Percentiles rank a stretch among this genome's conserved stretches.
Evolutionary conservation across 2,888 invertebrate species (phyloP).

Genomic region (Tineola bisselliella): DNA sequence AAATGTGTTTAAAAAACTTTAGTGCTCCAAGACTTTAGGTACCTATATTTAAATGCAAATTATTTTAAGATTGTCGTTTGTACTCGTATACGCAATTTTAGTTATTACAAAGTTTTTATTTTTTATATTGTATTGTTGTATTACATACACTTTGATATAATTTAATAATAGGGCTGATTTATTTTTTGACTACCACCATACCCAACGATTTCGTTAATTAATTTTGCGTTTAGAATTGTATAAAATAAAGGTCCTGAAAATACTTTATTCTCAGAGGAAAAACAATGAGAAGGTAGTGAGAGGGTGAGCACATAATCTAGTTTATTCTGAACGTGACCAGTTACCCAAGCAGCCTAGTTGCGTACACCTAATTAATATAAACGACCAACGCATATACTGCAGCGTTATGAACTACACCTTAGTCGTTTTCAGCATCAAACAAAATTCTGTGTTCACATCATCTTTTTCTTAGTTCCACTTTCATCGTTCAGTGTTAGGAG

Average conservation of each 20-base stretch:
- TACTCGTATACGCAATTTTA: too few species aligned
- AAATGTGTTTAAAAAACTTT: neutral
- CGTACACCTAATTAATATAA: slow-evolving; percentile 18
- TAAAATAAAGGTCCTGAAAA: neutral
- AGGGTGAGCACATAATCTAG: slow-evolving; percentile 29
- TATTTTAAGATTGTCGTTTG: too few species aligned
- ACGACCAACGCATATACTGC: slow-evolving; percentile 5
- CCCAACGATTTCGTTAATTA: neutral
- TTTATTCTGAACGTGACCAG: slow-evolving; percentile 35
- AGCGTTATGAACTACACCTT: neutral
- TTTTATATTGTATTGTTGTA: too few species aligned
- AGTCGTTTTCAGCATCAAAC: neutral
- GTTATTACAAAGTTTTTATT: too few species aligned
- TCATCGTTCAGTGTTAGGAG: too few species aligned
- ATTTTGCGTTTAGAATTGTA: neutral
- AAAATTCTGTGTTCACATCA: neutral
- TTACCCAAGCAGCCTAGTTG: slow-evolving; percentile 15
- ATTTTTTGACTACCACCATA: too few species aligned
- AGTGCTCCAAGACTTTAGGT: neutral
- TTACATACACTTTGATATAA: too few species aligned
- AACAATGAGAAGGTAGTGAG: slow-evolving; percentile 14
- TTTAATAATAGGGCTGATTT: slow-evolving; percentile 12
- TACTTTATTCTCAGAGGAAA: slow-evolving; percentile 10
- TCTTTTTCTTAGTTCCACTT: too few species aligned
- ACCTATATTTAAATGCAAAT: too few species aligned